Conservation (phyloP, 2,113 vertebrate species). For the Indicator indicator region DNA sequence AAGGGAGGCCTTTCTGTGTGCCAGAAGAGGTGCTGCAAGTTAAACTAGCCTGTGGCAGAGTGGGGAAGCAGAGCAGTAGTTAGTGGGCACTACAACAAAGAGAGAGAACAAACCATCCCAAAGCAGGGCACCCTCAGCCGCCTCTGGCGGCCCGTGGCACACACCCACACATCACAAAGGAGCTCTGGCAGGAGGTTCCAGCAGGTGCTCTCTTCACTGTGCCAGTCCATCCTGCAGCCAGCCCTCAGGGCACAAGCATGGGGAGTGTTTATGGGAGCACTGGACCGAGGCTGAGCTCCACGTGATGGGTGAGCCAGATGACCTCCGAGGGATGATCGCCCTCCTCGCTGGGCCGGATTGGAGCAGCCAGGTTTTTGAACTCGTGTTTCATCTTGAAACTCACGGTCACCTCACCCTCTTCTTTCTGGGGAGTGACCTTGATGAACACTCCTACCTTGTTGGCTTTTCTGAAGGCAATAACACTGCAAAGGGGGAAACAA, state of each 20-base stretch:
- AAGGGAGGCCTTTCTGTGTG: neutral
- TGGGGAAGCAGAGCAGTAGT: constrained; percentile 7
- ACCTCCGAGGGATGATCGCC: constrained; percentile 81
- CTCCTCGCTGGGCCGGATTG: constrained; percentile 88
- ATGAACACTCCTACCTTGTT: constrained; percentile 99
- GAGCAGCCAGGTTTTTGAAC: constrained; percentile 92
- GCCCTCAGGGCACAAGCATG: neutral
- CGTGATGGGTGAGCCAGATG: constrained; percentile 94
- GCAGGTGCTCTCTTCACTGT: neutral
- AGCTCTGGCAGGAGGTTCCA: constrained; percentile 31
- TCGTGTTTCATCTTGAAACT: constrained; percentile 97
- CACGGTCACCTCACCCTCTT: constrained; percentile 89
- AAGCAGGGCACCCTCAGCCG: constrained; percentile 1
- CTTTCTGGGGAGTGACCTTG: constrained; percentile 92
- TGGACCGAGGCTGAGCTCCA: constrained; percentile 93
- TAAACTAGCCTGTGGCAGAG: constrained; percentile 14
- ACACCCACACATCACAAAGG: constrained; percentile 45
- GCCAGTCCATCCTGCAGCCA: neutral
- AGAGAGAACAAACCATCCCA: constrained; percentile 35
- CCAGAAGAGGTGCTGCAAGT: constrained; percentile 6
- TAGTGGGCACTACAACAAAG: constrained; percentile 31
- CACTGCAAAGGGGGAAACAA: constrained; percentile 71
- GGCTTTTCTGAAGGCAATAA: constrained; percentile 97
- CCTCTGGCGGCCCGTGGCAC: neutral
- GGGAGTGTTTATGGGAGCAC: constrained; percentile 80